Evolutionary conservation across 2,888 invertebrate species (phyloP).

Genomic region (Shargacucullia verbasci): DNA sequence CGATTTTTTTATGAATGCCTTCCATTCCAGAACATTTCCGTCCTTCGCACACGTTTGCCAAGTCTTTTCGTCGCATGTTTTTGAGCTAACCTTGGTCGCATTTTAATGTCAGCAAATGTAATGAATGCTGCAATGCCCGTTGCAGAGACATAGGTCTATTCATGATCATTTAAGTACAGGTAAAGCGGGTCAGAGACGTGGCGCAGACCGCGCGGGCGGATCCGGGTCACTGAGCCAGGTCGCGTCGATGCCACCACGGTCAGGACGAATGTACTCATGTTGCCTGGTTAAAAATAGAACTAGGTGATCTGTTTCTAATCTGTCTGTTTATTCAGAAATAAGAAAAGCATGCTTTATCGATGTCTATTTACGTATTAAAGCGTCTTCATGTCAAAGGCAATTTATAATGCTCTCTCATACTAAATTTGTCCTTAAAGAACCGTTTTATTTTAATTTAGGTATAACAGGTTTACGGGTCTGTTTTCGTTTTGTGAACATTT

Average conservation of each 20-base stretch:
- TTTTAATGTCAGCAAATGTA: slow-evolving; percentile 12
- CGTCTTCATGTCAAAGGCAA: slow-evolving; percentile 2
- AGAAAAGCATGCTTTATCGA: background rate
- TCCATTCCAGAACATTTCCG: background rate
- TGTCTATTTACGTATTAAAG: background rate
- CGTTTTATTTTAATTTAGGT: slow-evolving; percentile 1
- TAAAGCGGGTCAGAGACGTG: slow-evolving; percentile 70
- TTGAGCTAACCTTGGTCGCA: slow-evolving; percentile 9
- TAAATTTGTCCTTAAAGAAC: slow-evolving; percentile 6
- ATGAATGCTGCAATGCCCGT: slow-evolving; percentile 23
- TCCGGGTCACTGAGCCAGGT: slow-evolving; percentile 81
- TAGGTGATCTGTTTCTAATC: slow-evolving; percentile 11
- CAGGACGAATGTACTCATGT: slow-evolving; percentile 55
- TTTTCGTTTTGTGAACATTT: slow-evolving; percentile 22
- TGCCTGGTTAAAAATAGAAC: slow-evolving; percentile 50
- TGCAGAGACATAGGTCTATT: slow-evolving; percentile 16
- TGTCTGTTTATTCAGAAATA: background rate
- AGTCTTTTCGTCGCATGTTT: slow-evolving; percentile 6
- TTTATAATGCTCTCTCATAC: slow-evolving; percentile 3
- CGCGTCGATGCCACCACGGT: slow-evolving; percentile 67
- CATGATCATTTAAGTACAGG: slow-evolving; percentile 55
- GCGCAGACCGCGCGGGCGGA: slow-evolving; percentile 58
- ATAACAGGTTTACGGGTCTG: slow-evolving; percentile 22
- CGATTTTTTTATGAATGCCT: too few species aligned
- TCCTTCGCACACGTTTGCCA: background rate